Evolutionary conservation across 2,797 vertebrate species (phyloP).

Genomic region (Alca torda): DNA sequence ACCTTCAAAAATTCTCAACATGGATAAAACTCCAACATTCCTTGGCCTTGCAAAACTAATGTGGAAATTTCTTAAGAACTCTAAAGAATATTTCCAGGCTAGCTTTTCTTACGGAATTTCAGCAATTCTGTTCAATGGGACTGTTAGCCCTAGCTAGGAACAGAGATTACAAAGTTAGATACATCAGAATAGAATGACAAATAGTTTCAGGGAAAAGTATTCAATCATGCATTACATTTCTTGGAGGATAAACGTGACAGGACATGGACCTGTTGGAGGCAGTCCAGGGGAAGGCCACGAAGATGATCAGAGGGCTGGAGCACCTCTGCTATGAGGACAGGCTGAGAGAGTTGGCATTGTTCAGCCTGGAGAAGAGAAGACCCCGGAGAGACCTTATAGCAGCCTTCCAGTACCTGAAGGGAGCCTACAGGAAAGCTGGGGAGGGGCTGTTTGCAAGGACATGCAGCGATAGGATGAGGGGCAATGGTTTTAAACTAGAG

Average conservation of each 20-base stretch:
- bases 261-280: no score
- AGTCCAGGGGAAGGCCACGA: no score
- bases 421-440: no score
- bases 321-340: no score
- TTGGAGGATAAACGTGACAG: not conserved
- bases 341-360: no score
- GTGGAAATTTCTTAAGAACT: not conserved
- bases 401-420: no score
- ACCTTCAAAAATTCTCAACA: not conserved
- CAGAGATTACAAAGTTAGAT: not conserved
- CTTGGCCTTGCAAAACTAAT: slow-evolving; percentile 25
- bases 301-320: no score
- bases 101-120: slow-evolving; percentile 10
- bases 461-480: no score
- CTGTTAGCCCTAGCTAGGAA: slow-evolving; percentile 11
- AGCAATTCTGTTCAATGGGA: not conserved
- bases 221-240: not conserved
- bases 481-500: no score
- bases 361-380: no score
- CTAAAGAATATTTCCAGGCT: not conserved
- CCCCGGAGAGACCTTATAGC: no score
- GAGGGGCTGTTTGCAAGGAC: no score
- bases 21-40: not conserved
- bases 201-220: slow-evolving; percentile 36
- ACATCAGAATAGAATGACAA: slow-evolving; percentile 27